These are phyloP conservation scores for Eriocheir sinensis DNA, from an alignment of 1,140 invertebrate genomes.

Conservation along the genomic window DNA sequence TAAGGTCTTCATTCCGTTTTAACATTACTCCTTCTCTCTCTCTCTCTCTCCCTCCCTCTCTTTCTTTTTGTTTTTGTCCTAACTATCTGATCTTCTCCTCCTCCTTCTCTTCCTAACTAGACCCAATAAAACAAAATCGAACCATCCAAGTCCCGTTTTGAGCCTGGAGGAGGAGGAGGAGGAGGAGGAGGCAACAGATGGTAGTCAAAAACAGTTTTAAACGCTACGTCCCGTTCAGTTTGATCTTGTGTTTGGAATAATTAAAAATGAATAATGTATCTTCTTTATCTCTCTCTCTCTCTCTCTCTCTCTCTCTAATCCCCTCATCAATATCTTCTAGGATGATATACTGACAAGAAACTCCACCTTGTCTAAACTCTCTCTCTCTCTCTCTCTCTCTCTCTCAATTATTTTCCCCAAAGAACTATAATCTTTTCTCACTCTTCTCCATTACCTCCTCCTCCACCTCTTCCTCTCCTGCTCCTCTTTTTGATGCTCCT, in stretches of 20 bases:
- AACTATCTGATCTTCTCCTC: background rate
- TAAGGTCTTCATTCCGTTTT: background rate
- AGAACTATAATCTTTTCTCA: background rate
- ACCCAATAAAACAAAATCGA: background rate
- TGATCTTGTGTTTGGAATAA: background rate
- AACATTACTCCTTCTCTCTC: background rate
- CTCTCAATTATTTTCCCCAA: background rate
- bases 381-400: too few relatives aligned
- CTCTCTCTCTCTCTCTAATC: background rate
- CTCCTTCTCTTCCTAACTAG: background rate
- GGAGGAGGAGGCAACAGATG: constrained; percentile 19
- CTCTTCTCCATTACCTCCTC: background rate
- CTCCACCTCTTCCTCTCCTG: background rate
- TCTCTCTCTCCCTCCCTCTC: background rate
- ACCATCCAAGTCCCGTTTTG: background rate
- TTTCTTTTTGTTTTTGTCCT: background rate
- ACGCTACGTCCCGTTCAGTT: background rate
- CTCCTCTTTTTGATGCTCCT: background rate
- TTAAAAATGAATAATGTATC: background rate
- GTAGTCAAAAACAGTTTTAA: constrained; percentile 1
- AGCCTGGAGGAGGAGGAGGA: constrained; percentile 1
- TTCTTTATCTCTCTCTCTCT: constrained; percentile 28
- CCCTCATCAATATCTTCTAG: background rate
- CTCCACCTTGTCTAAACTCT: background rate
- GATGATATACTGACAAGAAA: background rate